Base-by-base conservation (phyloP, 2,113 vertebrate genomes). In the Pipra filicauda region DNA sequence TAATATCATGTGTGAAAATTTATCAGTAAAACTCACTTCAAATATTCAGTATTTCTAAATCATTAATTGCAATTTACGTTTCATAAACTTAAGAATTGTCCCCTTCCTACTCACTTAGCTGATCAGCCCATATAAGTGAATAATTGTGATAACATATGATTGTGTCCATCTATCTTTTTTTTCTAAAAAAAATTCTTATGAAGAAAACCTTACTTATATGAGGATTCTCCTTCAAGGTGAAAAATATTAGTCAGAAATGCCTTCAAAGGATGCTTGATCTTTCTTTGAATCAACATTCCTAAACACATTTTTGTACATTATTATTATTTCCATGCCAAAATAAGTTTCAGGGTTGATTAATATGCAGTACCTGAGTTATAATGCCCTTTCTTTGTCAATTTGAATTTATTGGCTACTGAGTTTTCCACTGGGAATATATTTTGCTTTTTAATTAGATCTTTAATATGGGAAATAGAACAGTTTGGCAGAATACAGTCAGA, bases 401-500 rank as follows among this genome's bases (percentile, higher is more conserved):
- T 70, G 21, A 59, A 93, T 78, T 64, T 96, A 84, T 76, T 74
- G 39, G 46, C 30, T 69, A 51, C 18, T 59, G 41, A 88, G 10
- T 92, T 95, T 92, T 65, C 61, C 21, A 24, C n/a, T 48, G 24
- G 37, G 24, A 84, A 33, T 86, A 72, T 61, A 12, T 91, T 95
- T 81, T 70, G 46, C 43, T 35, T 90, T 93, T 84, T 91, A 94
- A 89, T 82, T 94, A 74, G 17, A 41, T 93, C 43, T 89, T 93
- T 78, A 85, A 46, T 93, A 57, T 48, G 57, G 21, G 39, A 5
- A 92, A 70, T 49, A 85, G 33, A 85, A 51, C 33, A 93, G 41
- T 61, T 54, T 89, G 70, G 21, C 76, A 82, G 78, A 57, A 35
- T 80, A 70, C 24, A 43, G 48, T 71, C 55, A 92, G 70, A 87